Base-by-base conservation (phyloP, 2,113 vertebrate genomes). In the Lonchura striata region DNA sequence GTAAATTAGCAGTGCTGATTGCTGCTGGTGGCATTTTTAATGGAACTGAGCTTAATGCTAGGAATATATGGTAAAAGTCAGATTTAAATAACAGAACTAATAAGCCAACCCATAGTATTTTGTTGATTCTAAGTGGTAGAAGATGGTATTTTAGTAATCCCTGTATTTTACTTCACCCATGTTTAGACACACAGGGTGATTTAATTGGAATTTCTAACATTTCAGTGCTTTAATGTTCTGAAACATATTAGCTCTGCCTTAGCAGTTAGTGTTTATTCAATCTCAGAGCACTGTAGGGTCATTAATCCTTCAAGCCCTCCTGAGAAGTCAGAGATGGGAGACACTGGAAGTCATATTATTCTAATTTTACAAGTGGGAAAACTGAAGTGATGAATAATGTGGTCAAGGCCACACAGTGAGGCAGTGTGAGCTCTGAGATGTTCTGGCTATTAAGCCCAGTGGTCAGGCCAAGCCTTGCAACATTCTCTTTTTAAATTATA, bases 271-370 rank as follows among this genome's bases (percentile, higher is more conserved):
- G 66, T 71, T 90, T 85, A 59, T 86, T 95, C 57, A 37, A 89
- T 94, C 87, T 53, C 81, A 68, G 66, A 65, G 37, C 81, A 7
- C 11, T 87, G 44, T 15, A 66, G 68, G 88, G 68, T 92, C 76
- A n/a, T 95, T 93, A 88, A 93, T 92, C 80, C 72, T 92, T 52
- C 4, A 4, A 60, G 57, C 65, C 57, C 74, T 88, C 80, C 86
- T 30, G 78, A 91, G 89, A 64, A 89, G 65, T 25, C 57, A 46
- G 82, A 87, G 82, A 46, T 65, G 69, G 81, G 47, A 86, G 86
- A 65, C 59, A 15, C 46, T 76, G 20, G 4, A 76, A 90, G 66
- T 64, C 14, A 0, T 53, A 59, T 2, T 87, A 52, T 47, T 87
- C 33, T 74, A 46, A 93, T 95, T 87, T 90, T 66, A 77, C 39